Base-by-base conservation (phyloP, 2,888 invertebrate species). In the Aethes cnicana region DNA sequence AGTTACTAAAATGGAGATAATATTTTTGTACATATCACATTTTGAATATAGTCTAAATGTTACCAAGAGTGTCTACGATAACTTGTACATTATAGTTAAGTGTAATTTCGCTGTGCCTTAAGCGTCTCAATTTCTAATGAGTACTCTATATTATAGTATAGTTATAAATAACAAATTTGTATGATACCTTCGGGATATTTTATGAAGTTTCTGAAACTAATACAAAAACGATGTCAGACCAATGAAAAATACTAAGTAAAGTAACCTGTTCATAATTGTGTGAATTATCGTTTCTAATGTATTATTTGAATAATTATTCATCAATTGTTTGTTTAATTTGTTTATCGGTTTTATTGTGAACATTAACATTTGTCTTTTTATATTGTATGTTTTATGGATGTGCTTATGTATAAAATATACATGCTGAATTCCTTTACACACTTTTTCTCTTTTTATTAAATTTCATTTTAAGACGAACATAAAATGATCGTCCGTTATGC, bases 1-100 rank as follows among this genome's bases (percentile, higher is more conserved):
- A 46, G 35, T 39, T 23, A 50, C 23, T 28, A 77, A 83, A 69
- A 81, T 64, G 69, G 67, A 78, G 68, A 66, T 70, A 83, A 85
- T 88, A 89, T 88, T 88, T 89, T 89, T 89, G 88, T 88, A 89
- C 88, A 89, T 89, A 89, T 89, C 88, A 89, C 80, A 79, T 81
- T 81, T 85, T 79, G 82, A 74, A 54, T 69, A 75, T 77, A 78
- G 69, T 67, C 57, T 72, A 72, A 76, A 71, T 78, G 88, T 88
- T 88, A 88, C 88, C 88, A 81, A 81, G 74, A 81, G 82, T 84
- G 85, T 87, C 81, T 81, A 81, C 71, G 60, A 57, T 68, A 67
- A 63, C 57, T 32, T 70, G 64, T 80, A 79, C 63, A 75, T 72
- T 79, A 64, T 82, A 87, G 72, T 74, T 83, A 88, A 84, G 64